Conservation (phyloP, 2,797 vertebrate species). For the Pteropus rufus region DNA sequence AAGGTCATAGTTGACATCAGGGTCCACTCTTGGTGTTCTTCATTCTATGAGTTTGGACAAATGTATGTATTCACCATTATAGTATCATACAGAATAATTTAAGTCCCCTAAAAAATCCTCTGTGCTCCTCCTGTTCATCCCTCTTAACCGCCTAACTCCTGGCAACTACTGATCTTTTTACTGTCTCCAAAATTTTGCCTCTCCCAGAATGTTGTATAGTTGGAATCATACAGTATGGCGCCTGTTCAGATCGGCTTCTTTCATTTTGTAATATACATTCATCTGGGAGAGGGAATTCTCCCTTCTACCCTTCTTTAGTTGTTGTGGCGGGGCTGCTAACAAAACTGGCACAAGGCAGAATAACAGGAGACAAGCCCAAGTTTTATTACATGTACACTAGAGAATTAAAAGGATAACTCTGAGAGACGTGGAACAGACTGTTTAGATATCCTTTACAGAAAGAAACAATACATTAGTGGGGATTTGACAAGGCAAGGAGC, state of each 20-base stretch:
- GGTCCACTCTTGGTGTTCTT: neutral
- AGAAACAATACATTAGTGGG: neutral
- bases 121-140: neutral
- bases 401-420: neutral
- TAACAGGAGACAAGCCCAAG: neutral
- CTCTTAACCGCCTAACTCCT: fast-evolving
- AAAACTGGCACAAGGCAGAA: neutral
- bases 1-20: neutral
- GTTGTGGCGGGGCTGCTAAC: neutral
- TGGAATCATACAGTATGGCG: neutral
- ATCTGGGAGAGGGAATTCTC: neutral
- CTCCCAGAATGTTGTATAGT: neutral
- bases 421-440: neutral
- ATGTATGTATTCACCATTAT: neutral
- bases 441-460: neutral
- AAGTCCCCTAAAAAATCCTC: neutral
- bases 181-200: neutral
- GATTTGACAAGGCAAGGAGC: neutral
- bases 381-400: neutral
- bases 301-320: neutral
- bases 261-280: neutral
- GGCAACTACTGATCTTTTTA: neutral
- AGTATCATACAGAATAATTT: neutral
- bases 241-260: neutral
- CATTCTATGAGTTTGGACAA: neutral